Base-by-base conservation (phyloP, 2,888 invertebrate genomes). In the Drosophila falleni region DNA sequence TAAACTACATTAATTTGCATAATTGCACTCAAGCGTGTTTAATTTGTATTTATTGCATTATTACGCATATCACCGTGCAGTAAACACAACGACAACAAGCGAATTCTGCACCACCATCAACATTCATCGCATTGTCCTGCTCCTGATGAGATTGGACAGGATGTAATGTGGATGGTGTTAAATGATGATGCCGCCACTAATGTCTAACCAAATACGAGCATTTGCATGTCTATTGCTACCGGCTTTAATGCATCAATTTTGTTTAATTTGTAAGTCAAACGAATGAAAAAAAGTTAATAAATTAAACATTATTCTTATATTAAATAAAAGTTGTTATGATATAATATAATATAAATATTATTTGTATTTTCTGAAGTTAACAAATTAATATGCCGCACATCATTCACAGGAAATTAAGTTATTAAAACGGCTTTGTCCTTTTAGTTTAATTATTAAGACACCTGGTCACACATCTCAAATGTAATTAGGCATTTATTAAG, bases 41-140 rank as follows among this genome's bases (percentile, higher is more conserved):
- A 89, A 87, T 89, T 89, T 86, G 87, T 86, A 86, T 89, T 87
- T 87, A 86, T 86, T 89, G 76, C 89, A 81, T 89, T 87, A 89
- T 84, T 87, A 80, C 89, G 87, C 89, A 89, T 84, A 88, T 84
- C 86, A 76, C 56, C 71, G 67, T 55, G 72, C 69, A 58, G 70
- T 73, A 74, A 88, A 78, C 75, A 49, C 73, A 69, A 59, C 77
- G 68, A 54, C 69, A 77, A 59, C 65, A 59, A 44, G 33, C 61
- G 29, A 76, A 56, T 49, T 39, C 39, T 53, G 67, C 50, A 47
- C 6, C 42, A 42, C 16, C 42, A 42, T 11, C 42, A 42, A 31
- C 78, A 66, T 61, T 55, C 49, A 53, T 51, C 39, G 54, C 62
- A 66, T 74, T 62, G 64, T 66, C 50, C 63, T 39, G n/a, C 16